A percentile compares a stretch with the other conserved stretches of the same genome.
phyloP scores from a whole-genome alignment of 2,113 vertebrate species.

The Thinocorus orbignyianus region DNA sequence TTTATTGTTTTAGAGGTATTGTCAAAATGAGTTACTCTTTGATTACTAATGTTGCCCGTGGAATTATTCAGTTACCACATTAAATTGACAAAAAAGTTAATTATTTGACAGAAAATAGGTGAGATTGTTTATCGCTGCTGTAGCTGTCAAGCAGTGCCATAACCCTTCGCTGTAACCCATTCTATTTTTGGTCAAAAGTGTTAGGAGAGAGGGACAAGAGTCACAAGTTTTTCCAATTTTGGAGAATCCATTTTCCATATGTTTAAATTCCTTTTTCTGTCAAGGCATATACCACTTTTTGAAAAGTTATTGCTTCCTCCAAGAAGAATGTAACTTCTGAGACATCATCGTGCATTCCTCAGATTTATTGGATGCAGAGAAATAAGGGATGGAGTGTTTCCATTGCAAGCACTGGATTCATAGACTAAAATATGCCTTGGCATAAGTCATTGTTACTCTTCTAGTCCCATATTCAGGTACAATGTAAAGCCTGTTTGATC shows the following conservation, averaged over 20 bases:
- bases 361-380: background rate
- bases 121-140: background rate
- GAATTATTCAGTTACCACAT: background rate
- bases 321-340: background rate
- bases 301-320: background rate
- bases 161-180: background rate
- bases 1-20: background rate
- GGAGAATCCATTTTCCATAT: background rate
- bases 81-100: background rate
- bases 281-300: background rate
- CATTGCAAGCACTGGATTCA: background rate
- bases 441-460: background rate
- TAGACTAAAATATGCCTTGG: background rate
- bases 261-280: background rate
- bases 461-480: background rate
- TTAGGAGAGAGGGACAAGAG: background rate
- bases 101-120: slow-evolving; percentile 19
- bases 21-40: slow-evolving; percentile 14
- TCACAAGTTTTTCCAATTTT: background rate
- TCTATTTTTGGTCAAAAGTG: background rate
- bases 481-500: background rate
- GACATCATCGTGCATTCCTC: background rate
- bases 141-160: background rate
- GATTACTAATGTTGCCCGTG: background rate
- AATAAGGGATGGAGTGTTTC: background rate